Evolutionary conservation across 2,113 vertebrate species (phyloP).

Genomic region (Falco punctatus): DNA sequence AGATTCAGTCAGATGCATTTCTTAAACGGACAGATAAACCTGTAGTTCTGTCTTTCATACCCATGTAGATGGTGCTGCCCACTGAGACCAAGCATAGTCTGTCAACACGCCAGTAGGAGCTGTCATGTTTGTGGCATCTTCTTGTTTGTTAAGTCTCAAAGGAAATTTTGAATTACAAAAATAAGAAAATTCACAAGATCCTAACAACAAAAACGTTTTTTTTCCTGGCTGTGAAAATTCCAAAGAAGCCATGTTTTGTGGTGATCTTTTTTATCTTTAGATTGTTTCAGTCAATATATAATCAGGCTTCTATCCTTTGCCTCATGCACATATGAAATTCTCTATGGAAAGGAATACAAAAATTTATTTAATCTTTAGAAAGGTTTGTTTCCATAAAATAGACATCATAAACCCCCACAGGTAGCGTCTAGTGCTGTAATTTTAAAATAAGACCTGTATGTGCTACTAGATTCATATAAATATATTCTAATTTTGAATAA

Average conservation of each 20-base stretch:
- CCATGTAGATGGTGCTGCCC: background rate
- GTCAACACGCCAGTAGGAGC: background rate
- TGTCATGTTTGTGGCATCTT: background rate
- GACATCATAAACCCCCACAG: background rate
- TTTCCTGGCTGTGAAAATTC: background rate
- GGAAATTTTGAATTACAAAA: background rate
- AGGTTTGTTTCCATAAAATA: background rate
- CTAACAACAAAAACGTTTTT: background rate
- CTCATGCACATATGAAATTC: background rate
- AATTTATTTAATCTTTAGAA: background rate
- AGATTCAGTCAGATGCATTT: background rate
- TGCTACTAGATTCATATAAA: background rate
- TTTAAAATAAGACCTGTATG: background rate
- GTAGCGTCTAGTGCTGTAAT: background rate
- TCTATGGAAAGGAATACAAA: background rate
- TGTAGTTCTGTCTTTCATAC: background rate
- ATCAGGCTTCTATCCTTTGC: background rate
- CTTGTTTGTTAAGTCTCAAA: slow-evolving; percentile 6
- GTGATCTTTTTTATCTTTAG: background rate
- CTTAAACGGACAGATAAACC: background rate
- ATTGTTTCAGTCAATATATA: background rate
- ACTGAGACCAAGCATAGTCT: background rate
- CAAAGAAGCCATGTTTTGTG: background rate
- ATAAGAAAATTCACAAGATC: background rate
- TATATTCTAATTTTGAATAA: background rate